Base-by-base conservation (phyloP, 2,797 vertebrate genomes). In the Spinibarbus caldwelli region DNA sequence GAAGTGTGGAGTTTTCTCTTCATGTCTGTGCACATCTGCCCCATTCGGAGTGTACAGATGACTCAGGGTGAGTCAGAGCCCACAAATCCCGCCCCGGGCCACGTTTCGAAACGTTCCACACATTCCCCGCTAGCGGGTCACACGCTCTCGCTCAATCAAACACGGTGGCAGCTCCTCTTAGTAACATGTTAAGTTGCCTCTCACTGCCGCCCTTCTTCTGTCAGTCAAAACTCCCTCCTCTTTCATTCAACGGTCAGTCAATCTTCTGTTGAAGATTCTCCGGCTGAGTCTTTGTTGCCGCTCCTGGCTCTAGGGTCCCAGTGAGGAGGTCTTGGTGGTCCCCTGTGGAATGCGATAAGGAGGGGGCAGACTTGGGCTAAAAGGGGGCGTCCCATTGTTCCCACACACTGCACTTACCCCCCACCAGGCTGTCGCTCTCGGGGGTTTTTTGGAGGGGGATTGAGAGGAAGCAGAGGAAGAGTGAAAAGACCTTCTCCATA, bases 241-340 rank as follows among this genome's bases (percentile, higher is more conserved):
- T 87, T 89, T 88, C 62, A 83, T 84, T 88, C 66, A 87, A 86
- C 88, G 88, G 92, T 92, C 93, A 92, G 90, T 94, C 93, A 94
- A 91, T 78, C 38, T 78, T 75, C 87, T 78, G 73, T 78, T 52
- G 62, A 77, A 78, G 73, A 43, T 84, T 38, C 87, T 86, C 85
- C 59, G 8, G 87, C 82, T 82, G 15, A 64, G 45, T 88, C 92
- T 94, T 94, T 95, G 94, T 94, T 93, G 92, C 91, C 86, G 89
- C 91, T 94, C 91, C 90, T 91, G 93, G 91, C 90, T 93, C 90
- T 81, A 12, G 89, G 92, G 89, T 91, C 92, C 89, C 84, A 90
- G 90, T 79, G 54, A 87, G 87, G 66, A 80, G 84, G 82, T 96
- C 97, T 97, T 97, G 97, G 97, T 97, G 97, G 97, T 97, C 97